These are phyloP conservation scores for Alloplasta piceator DNA, from an alignment of 2,888 invertebrate genomes.

Conservation along the genomic window DNA sequence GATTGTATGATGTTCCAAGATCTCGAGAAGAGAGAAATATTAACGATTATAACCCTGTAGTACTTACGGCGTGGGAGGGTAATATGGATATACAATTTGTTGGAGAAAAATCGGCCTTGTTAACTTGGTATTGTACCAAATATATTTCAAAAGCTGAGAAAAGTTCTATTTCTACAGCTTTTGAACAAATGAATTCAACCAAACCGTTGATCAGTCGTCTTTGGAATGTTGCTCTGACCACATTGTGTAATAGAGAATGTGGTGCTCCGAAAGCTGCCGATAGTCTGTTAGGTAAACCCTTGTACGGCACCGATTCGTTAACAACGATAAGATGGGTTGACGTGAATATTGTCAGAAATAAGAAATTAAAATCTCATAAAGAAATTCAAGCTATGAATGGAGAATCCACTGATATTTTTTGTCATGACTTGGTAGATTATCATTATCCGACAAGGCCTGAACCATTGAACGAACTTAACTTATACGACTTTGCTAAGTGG, in stretches of 20 bases:
- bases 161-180: constrained; percentile 67
- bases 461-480: constrained; percentile 56
- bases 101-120: constrained; percentile 70
- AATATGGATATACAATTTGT: constrained; percentile 57
- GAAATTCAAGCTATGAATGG: constrained; percentile 28
- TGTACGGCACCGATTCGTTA: constrained; percentile 74
- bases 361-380: neutral
- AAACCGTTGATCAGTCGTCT: constrained; percentile 71
- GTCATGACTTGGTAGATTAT: constrained; percentile 52
- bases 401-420: constrained; percentile 57
- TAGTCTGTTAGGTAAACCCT: constrained; percentile 65
- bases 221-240: constrained; percentile 72
- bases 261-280: constrained; percentile 69
- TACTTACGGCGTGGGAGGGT: no score
- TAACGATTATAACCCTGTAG: constrained; percentile 65
- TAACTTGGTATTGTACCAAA: constrained; percentile 58
- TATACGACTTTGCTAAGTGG: no score
- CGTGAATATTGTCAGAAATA: constrained; percentile 32
- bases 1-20: constrained; percentile 73
- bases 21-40: constrained; percentile 61
- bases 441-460: constrained; percentile 55
- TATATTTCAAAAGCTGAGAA: constrained; percentile 68
- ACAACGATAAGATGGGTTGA: constrained; percentile 70
- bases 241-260: constrained; percentile 73
- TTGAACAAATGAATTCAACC: constrained; percentile 71